Evolutionary conservation across 2,113 vertebrate genomes (phyloP).

Genomic region (Hyaena hyaena): DNA sequence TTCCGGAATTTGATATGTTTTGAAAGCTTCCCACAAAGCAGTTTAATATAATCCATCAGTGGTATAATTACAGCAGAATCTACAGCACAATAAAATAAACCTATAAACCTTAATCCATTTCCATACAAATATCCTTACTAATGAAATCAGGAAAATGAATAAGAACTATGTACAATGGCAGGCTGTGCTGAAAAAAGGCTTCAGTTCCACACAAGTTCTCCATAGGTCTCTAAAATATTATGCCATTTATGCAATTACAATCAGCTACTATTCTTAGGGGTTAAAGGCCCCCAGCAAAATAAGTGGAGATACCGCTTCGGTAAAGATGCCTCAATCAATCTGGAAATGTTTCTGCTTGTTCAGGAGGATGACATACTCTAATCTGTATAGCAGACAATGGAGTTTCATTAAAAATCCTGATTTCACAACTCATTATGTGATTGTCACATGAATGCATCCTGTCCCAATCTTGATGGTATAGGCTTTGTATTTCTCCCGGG

Average conservation of each 20-base stretch:
- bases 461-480: neutral
- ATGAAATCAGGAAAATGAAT: slow-evolving; percentile 71
- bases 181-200: slow-evolving; percentile 56
- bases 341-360: slow-evolving; percentile 75
- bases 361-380: slow-evolving; percentile 54
- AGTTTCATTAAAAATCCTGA: slow-evolving; percentile 79
- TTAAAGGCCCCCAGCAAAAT: slow-evolving; percentile 75
- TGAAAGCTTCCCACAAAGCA: slow-evolving; percentile 71
- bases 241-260: slow-evolving; percentile 74
- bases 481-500: slow-evolving; percentile 15
- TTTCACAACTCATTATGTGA: slow-evolving; percentile 77
- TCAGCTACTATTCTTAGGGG: slow-evolving; percentile 73
- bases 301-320: slow-evolving; percentile 71
- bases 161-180: slow-evolving; percentile 15
- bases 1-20: slow-evolving; percentile 61
- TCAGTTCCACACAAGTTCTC: slow-evolving; percentile 53
- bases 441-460: slow-evolving; percentile 74
- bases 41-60: slow-evolving; percentile 71
- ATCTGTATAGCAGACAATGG: slow-evolving; percentile 67
- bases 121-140: slow-evolving; percentile 58
- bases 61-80: slow-evolving; percentile 72
- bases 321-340: slow-evolving; percentile 74
- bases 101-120: slow-evolving; percentile 65
- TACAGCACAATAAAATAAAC: slow-evolving; percentile 56
- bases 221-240: slow-evolving; percentile 72